Conservation (phyloP, 2,888 invertebrate species). For the Eupithecia insigniata region DNA sequence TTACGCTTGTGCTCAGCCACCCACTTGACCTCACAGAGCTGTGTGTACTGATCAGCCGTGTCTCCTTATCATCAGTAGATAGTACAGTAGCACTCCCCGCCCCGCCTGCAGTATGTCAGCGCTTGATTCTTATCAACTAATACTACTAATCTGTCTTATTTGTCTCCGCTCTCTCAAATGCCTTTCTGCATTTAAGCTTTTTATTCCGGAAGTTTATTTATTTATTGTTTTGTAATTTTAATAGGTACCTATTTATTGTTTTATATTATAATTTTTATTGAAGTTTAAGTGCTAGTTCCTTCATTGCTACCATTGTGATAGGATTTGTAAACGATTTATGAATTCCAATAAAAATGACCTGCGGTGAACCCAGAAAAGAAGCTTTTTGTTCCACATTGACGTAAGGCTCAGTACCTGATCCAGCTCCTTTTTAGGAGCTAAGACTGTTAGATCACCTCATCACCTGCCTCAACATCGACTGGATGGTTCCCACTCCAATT, state of each 20-base stretch:
- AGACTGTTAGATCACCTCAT: neutral
- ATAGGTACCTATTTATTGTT: conserved; percentile 40
- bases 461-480: too few relatives aligned
- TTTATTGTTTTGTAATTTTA: conserved; percentile 41
- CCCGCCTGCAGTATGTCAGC: conserved; percentile 17
- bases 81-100: conserved; percentile 11
- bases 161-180: conserved; percentile 47
- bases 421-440: neutral
- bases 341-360: neutral
- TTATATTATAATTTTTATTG: conserved; percentile 23
- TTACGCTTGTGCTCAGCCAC: conserved; percentile 31
- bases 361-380: neutral
- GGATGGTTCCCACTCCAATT: too few relatives aligned
- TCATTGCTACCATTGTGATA: neutral
- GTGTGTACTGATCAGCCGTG: conserved; percentile 24
- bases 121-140: conserved; percentile 43
- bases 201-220: conserved; percentile 27
- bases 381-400: neutral
- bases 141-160: conserved; percentile 43
- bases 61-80: conserved; percentile 50
- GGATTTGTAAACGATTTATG: neutral
- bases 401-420: neutral
- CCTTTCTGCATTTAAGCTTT: conserved; percentile 53
- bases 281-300: neutral
- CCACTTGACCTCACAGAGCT: conserved; percentile 39